Conservation (phyloP, 2,113 vertebrate species). For the Chaetorhynchus papuensis region DNA sequence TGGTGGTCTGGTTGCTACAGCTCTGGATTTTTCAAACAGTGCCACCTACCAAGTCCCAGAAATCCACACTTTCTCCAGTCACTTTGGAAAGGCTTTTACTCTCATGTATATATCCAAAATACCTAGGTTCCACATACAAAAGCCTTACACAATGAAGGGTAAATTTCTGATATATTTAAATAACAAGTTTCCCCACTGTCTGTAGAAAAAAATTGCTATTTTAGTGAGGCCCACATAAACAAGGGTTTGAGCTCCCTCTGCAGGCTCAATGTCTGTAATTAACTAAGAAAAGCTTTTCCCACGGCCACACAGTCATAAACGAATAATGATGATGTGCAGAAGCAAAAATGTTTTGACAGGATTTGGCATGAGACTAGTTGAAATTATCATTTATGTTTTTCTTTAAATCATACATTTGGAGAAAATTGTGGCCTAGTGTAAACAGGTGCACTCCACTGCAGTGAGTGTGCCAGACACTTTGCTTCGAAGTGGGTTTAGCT, state of each 20-base stretch:
- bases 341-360: slow-evolving; percentile 67
- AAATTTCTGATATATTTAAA: not conserved
- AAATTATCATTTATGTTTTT: slow-evolving; percentile 43
- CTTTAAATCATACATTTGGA: slow-evolving; percentile 43
- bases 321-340: slow-evolving; percentile 58
- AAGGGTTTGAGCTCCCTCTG: slow-evolving; percentile 69
- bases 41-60: slow-evolving; percentile 38
- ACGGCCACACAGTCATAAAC: slow-evolving; percentile 28
- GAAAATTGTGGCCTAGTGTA: slow-evolving; percentile 18
- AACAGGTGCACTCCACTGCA: slow-evolving; percentile 32
- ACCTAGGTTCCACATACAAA: not conserved
- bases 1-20: not conserved
- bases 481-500: not conserved
- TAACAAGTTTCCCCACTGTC: not conserved
- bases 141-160: not conserved
- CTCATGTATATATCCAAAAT: not conserved
- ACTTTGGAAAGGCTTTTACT: not conserved
- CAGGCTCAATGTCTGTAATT: slow-evolving; percentile 58
- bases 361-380: slow-evolving; percentile 45
- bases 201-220: not conserved
- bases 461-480: not conserved
- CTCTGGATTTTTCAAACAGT: slow-evolving; percentile 5
- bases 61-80: not conserved
- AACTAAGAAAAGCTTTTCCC: slow-evolving; percentile 39
- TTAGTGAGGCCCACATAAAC: slow-evolving; percentile 48